phyloP scores from a whole-genome alignment of 1,140 invertebrate species.

The Brachionus plicatilis region DNA sequence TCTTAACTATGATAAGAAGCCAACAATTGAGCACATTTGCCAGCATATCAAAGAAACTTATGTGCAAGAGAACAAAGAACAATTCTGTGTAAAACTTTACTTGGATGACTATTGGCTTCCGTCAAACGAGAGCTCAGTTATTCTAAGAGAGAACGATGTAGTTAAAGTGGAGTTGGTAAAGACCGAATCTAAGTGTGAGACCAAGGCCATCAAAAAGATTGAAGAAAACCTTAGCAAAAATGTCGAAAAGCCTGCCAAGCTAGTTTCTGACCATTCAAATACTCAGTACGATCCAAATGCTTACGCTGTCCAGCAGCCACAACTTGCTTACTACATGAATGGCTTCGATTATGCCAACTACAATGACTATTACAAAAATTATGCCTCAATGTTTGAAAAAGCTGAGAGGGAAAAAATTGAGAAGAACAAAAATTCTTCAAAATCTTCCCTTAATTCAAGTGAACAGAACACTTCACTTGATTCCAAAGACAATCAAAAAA shows the following conservation, averaged over 20 bases:
- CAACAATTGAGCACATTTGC: conserved; percentile 18
- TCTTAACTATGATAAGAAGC: conserved; percentile 31
- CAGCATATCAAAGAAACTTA: not conserved
- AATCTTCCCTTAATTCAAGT: not conserved
- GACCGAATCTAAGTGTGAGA: not conserved
- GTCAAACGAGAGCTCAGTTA: not conserved
- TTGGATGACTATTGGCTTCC: conserved; percentile 36
- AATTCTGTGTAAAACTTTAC: not conserved
- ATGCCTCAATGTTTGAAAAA: not conserved
- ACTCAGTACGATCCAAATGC: not conserved
- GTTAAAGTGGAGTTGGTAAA: not conserved
- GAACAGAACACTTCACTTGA: not conserved
- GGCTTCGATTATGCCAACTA: not conserved
- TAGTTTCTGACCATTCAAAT: not conserved
- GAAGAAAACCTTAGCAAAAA: not conserved
- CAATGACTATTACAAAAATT: not conserved
- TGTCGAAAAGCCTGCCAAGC: not conserved
- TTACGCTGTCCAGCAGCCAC: not conserved
- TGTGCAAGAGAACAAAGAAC: not conserved
- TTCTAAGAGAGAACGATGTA: conserved; percentile 11
- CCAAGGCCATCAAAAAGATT: not conserved
- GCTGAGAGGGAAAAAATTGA: not conserved
- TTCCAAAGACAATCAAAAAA: not conserved
- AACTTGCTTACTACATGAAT: conserved; percentile 6
- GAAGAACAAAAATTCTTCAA: not conserved